A percentile compares a stretch with the other conserved stretches of the same genome.
Evolutionary conservation across 2,888 invertebrate genomes (phyloP).

Genomic region (Pristionchus entomophagus): DNA sequence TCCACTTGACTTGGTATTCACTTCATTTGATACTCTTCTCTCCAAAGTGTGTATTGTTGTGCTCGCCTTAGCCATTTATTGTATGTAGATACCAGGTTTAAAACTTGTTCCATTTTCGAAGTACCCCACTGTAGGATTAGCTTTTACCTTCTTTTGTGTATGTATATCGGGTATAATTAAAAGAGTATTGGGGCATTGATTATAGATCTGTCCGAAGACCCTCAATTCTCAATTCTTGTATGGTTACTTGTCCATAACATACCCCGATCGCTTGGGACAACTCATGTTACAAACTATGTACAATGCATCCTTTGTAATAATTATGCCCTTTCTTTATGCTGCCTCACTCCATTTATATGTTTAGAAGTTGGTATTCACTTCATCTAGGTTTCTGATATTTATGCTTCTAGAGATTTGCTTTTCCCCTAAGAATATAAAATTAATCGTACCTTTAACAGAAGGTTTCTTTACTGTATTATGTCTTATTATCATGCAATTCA

Average conservation of each 20-base stretch:
- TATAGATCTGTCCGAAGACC: conserved; percentile 7
- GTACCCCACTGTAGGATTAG: conserved; percentile 5
- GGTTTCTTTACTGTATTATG: no score
- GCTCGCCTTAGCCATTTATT: conserved; percentile 38
- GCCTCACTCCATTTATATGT: not conserved
- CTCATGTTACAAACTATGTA: conserved; percentile 32
- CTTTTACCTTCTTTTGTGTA: not conserved
- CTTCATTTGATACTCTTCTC: not conserved
- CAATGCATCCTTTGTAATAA: conserved; percentile 42
- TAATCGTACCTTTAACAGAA: no score
- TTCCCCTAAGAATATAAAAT: not conserved
- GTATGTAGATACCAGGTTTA: conserved; percentile 37
- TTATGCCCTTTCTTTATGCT: not conserved
- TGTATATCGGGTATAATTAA: conserved; percentile 5
- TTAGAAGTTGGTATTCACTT: not conserved
- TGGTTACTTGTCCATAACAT: conserved; percentile 27
- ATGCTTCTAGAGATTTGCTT: not conserved
- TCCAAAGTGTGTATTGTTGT: conserved; percentile 35
- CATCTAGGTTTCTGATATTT: not conserved
- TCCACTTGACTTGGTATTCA: conserved; percentile 16
- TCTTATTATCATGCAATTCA: no score
- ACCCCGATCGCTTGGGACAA: not conserved
- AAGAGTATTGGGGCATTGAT: not conserved
- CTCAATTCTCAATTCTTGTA: conserved; percentile 4
- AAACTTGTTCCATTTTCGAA: not conserved